Conservation (phyloP, 2,888 invertebrate species). For the Trichopria drosophilae region DNA sequence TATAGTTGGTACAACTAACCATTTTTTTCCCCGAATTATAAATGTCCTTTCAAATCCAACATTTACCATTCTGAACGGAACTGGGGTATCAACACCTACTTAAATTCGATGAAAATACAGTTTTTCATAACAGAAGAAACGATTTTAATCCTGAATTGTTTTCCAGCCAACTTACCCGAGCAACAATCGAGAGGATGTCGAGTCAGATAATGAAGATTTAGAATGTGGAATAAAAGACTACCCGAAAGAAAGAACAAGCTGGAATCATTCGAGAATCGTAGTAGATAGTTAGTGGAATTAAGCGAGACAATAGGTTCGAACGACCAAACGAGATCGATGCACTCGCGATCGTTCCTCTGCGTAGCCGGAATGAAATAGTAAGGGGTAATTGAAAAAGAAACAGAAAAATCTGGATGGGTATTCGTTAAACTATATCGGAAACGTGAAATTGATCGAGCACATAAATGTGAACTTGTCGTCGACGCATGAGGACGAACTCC, state of each 20-base stretch:
- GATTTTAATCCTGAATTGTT: too few relatives aligned
- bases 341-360: conserved; percentile 33
- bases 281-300: conserved; percentile 41
- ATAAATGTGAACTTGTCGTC: conserved; percentile 41
- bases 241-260: conserved; percentile 24
- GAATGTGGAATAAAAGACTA: conserved; percentile 4
- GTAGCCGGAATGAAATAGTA: conserved; percentile 38
- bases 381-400: conserved; percentile 39
- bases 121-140: too few relatives aligned
- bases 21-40: too few relatives aligned
- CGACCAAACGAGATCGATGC: conserved; percentile 31
- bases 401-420: conserved; percentile 32
- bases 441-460: conserved; percentile 47
- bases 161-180: too few relatives aligned
- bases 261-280: conserved; percentile 30
- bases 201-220: conserved; percentile 4
- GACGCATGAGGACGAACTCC: conserved; percentile 37
- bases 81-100: too few relatives aligned
- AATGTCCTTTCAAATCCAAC: too few relatives aligned
- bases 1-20: too few relatives aligned
- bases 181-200: too few relatives aligned
- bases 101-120: too few relatives aligned
- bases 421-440: conserved; percentile 45
- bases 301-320: conserved; percentile 36
- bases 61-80: too few relatives aligned